Evolutionary conservation across 1,140 invertebrate genomes (phyloP), one percentile per base, ranked within the genome.

Genomic region (Diorhabda sublineata): DNA sequence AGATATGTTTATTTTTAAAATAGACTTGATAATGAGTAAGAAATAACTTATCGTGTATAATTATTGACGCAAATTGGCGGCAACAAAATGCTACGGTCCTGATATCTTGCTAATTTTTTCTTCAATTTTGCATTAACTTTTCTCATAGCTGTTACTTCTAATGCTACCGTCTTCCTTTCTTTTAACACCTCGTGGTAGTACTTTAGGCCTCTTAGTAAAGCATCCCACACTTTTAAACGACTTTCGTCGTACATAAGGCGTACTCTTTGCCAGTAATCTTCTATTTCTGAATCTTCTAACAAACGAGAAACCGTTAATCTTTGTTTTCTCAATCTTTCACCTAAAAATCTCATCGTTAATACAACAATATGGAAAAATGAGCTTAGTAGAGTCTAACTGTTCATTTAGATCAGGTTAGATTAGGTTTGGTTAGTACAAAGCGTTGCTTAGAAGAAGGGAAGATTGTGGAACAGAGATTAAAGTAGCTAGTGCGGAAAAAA

Each of bases 151-250:
- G 76, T n/a, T 9, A 80, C 76, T 68, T 80, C 76, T 42, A 78
- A 73, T 63, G 73, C 75, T 42, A 78, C 56, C 9, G 62, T 65
- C 61, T 76, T 74, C 0, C 79, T 71, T 67, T 77, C 79, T 71
- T 77, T 78, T 26, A 81, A 68, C 4, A 81, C 73, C 52, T 82
- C 79, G 64, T 85, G 81, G 79, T 88, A 88, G 72, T 84, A 85
- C 45, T 84, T 82, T 26, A 88, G 72, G 9, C 84, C 86, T 45
- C 82, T 77, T 2, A 85, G 67, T 45, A 88, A 74, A 41, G 82
- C 82, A 69, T 86, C 81, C 87, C 87, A 88, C 2, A 87, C 65
- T 70, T 82, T 79, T 70, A 84, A 81, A 65, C 81, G 83, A 3
- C 83, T 76, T 3, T 76, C 47, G 3, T 80, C 74, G 73, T 87